Conservation (phyloP, 2,113 vertebrate species). For the Rhinolophus ferrumequinum region DNA sequence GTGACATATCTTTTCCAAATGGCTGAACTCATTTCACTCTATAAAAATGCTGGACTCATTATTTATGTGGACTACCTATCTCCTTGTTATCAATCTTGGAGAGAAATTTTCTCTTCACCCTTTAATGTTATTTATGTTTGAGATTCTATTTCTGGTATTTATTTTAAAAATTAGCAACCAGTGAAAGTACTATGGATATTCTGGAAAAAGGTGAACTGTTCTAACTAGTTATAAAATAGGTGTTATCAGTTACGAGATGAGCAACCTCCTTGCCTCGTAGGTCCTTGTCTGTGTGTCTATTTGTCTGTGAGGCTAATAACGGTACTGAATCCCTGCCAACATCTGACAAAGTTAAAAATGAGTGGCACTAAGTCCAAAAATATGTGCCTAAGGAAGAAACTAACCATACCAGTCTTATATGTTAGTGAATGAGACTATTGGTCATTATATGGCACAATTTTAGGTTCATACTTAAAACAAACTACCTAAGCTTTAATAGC, state of each 20-base stretch:
- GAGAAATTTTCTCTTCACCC: slow-evolving; percentile 1
- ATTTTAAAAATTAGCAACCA: neutral
- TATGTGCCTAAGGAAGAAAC: neutral
- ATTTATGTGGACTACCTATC: slow-evolving; percentile 27
- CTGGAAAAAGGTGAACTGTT: neutral
- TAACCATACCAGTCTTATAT: neutral
- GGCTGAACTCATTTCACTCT: slow-evolving; percentile 51
- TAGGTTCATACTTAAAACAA: neutral
- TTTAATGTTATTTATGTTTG: neutral
- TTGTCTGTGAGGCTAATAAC: neutral
- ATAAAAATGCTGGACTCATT: slow-evolving; percentile 31
- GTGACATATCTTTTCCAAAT: slow-evolving; percentile 28
- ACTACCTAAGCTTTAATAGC: neutral
- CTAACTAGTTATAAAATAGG: neutral
- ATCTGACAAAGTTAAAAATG: neutral
- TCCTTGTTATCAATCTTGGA: slow-evolving; percentile 50
- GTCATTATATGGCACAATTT: neutral
- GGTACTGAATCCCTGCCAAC: neutral
- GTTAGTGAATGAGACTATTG: neutral
- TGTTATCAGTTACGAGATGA: neutral
- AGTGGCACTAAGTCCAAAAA: neutral
- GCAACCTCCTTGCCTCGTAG: neutral
- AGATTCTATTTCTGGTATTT: slow-evolving; percentile 31
- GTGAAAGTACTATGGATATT: neutral
- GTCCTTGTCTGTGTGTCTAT: neutral